A percentile compares a stretch with the other conserved stretches of the same genome.
Evolutionary conservation across 2,113 vertebrate genomes (phyloP).

Genomic region (Oryzias celebensis): DNA sequence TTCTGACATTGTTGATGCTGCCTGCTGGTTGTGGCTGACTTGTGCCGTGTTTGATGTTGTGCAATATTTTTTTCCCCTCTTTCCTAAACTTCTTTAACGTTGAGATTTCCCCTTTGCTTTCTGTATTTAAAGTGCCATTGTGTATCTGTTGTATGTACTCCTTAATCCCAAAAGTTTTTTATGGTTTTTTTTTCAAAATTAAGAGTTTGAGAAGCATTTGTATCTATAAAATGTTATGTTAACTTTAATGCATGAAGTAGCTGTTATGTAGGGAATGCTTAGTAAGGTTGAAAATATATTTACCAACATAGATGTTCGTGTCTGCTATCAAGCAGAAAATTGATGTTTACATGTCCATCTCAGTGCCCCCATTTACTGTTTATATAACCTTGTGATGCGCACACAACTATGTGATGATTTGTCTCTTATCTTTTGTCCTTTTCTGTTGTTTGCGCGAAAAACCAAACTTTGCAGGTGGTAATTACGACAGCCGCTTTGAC

Average conservation of each 20-base stretch:
- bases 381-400: slow-evolving; percentile 31
- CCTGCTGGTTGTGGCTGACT: slow-evolving; percentile 43
- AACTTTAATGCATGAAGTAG: too few relatives aligned
- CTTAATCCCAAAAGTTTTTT: too few relatives aligned
- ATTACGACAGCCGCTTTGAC: slow-evolving; percentile 96
- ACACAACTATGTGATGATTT: slow-evolving; percentile 28
- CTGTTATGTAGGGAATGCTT: too few relatives aligned
- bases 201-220: too few relatives aligned
- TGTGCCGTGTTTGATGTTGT: slow-evolving; percentile 45
- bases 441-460: slow-evolving; percentile 32
- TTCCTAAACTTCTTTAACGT: slow-evolving; percentile 31
- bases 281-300: too few relatives aligned
- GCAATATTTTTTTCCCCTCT: slow-evolving; percentile 17
- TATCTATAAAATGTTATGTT: too few relatives aligned
- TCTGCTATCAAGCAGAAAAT: slow-evolving; percentile 16
- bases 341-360: slow-evolving; percentile 31
- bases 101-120: slow-evolving; percentile 10
- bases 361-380: slow-evolving; percentile 26
- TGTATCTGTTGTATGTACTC: background rate
- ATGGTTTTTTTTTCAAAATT: too few relatives aligned
- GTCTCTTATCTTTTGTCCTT: slow-evolving; percentile 62
- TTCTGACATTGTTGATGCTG: slow-evolving; percentile 48
- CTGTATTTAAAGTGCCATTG: slow-evolving; percentile 8
- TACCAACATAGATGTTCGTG: background rate
- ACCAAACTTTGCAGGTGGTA: slow-evolving; percentile 86